phyloP scores from a whole-genome alignment of 53 echinoderm and acorn worm species.

The Holothuria scabra region DNA sequence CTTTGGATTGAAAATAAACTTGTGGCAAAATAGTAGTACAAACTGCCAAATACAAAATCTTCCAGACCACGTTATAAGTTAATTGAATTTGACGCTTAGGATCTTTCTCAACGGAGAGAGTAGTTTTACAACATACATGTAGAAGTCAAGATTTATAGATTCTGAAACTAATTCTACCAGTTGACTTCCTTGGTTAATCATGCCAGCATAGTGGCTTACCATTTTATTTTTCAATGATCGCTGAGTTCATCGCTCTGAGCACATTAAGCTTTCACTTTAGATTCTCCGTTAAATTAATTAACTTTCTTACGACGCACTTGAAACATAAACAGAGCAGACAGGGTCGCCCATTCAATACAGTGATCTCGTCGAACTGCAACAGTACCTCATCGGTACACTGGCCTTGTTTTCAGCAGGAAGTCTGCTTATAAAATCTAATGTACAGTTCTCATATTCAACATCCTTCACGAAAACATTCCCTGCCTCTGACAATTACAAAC shows the following conservation, averaged over 20 bases:
- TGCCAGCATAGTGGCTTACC: no score
- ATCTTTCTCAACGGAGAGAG: no score
- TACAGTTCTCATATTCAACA: slow-evolving; percentile 1
- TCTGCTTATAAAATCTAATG: slow-evolving; percentile 3
- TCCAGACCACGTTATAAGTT: no score
- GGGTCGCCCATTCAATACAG: background rate
- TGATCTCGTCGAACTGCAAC: no score
- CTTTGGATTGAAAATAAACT: no score
- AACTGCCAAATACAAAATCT: no score
- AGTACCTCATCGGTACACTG: background rate
- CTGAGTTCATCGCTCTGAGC: slow-evolving; percentile 40
- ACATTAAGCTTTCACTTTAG: slow-evolving; percentile 5
- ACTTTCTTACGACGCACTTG: slow-evolving; percentile 39
- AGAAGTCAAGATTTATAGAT: no score
- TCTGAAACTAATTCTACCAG: no score
- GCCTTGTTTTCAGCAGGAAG: slow-evolving; percentile 24
- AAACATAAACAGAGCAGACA: slow-evolving; percentile 42
- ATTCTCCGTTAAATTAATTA: slow-evolving; percentile 41
- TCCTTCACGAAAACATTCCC: slow-evolving; percentile 29
- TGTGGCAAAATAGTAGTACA: no score
- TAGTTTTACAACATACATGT: no score
- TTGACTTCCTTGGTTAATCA: no score
- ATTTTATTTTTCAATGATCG: slow-evolving; percentile 38
- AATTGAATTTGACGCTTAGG: no score
- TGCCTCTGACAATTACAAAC: slow-evolving; percentile 40